Evolutionary conservation across 2,113 vertebrate genomes (phyloP), one percentile per base, ranked within the genome.

Genomic region (Psammodynastes pulverulentus): DNA sequence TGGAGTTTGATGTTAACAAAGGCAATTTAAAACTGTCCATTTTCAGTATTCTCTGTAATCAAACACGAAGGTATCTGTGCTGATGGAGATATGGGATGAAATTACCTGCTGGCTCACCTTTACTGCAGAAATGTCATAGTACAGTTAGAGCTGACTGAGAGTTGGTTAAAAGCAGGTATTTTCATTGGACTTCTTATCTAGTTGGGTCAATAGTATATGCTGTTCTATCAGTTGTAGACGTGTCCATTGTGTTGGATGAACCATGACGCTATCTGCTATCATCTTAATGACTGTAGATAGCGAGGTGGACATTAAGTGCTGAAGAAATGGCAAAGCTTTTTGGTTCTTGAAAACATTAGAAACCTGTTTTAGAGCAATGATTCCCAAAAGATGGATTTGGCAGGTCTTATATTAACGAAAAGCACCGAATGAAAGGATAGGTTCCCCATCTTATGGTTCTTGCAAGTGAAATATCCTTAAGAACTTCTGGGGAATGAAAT

Each of bases 241-340:
- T 95, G 93, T 93, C 72, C 92, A 89, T 92, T 86, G 94, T 9
- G 84, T 95, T 93, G 95, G 90, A 94, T 95, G 95, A 93, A 94
- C 94, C 94, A 91, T 92, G 95, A 96, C 93, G 92, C 91, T 94
- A 93, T 96, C 95, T 95, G 95, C 94, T 97, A 94, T 93, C 92
- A 95, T 94, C 89, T 89, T 93, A 95, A 96, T 95, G 95, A 95
- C 93, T 97, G 93, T 93, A 95, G 94, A 93, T 92, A 91, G 91
- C 96, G 94, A 92, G 0, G 79, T 0, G 53, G 5, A 91, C 13
- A 49, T 91, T 93, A 93, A 84, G 84, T 67, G 91, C 87, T 95
- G 90, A 96, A 90, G 93, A 95, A 94, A 92, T 95, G 91, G 94
- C 94, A 94, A 93, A 93, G 91, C 94, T 96, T 95, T 93, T 93